phyloP scores from a whole-genome alignment of 1,140 invertebrate species.

The Oncopodura yosiiana region DNA sequence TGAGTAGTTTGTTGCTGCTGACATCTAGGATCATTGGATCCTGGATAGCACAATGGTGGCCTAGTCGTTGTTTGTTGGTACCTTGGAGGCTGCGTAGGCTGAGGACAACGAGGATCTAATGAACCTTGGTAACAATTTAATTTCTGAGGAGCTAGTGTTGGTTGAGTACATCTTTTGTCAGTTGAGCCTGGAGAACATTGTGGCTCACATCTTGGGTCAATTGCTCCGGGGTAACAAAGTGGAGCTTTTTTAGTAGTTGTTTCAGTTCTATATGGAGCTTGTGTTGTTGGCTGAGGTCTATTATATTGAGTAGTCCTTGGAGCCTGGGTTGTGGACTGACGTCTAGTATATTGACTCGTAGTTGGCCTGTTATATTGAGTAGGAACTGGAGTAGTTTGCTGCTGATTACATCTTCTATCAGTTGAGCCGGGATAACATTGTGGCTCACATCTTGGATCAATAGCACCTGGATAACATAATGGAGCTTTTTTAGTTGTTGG shows the following conservation, averaged over 20 bases:
- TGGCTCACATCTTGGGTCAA: slow-evolving; percentile 35
- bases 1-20: too few species aligned
- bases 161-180: slow-evolving; percentile 38
- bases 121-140: too few species aligned
- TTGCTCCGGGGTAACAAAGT: slow-evolving; percentile 36
- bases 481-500: slow-evolving; percentile 14
- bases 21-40: too few species aligned
- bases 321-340: too few species aligned
- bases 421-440: slow-evolving; percentile 36
- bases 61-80: too few species aligned
- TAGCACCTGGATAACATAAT: slow-evolving; percentile 40
- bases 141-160: too few species aligned
- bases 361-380: too few species aligned
- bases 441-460: slow-evolving; percentile 39
- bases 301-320: not conserved
- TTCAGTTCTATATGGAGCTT: slow-evolving; percentile 4
- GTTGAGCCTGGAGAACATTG: slow-evolving; percentile 35
- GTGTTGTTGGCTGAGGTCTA: slow-evolving; percentile 13
- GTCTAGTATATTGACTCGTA: too few species aligned
- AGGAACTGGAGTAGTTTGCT: slow-evolving; percentile 36
- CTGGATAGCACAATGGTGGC: too few species aligned
- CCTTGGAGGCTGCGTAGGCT: too few species aligned
- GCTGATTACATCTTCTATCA: slow-evolving; percentile 38
- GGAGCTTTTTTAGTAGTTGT: not conserved
- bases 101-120: too few species aligned